Conservation (phyloP, 2,797 vertebrate genomes). For the Diplodus sargus region DNA sequence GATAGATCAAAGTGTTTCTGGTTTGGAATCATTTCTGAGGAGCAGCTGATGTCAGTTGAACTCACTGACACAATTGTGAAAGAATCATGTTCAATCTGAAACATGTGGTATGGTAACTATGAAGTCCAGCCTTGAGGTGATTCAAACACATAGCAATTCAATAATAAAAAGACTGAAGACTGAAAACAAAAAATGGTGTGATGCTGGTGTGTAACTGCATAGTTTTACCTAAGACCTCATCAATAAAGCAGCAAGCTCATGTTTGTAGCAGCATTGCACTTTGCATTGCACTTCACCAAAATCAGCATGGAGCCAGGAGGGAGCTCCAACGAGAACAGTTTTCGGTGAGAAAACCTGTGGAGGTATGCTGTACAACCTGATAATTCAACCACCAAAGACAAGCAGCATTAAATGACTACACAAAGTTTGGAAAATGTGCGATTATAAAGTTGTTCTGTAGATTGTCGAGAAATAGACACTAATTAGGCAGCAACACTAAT, state of each 20-base stretch:
- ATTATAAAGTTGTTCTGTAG: constrained; percentile 15
- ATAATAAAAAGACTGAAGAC: constrained; percentile 13
- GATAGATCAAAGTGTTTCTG: background rate
- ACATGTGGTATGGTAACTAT: background rate
- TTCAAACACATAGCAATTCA: constrained; percentile 30
- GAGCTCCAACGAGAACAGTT: constrained; percentile 29
- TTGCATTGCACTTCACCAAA: constrained; percentile 54
- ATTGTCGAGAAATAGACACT: constrained; percentile 27
- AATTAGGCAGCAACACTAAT: constrained; percentile 13
- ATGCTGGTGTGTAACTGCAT: constrained; percentile 41
- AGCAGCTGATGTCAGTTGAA: constrained; percentile 35
- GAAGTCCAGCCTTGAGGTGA: constrained; percentile 33
- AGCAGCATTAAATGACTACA: constrained; percentile 29
- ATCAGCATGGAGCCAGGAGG: constrained; percentile 29
- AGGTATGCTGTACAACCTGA: constrained; percentile 40
- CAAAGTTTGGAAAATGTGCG: constrained; percentile 9
- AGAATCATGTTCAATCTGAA: constrained; percentile 3
- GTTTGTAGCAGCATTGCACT: constrained; percentile 43
- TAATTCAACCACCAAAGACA: constrained; percentile 8
- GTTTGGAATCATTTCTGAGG: constrained; percentile 20
- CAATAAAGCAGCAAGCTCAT: constrained; percentile 14
- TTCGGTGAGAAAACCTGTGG: constrained; percentile 29
- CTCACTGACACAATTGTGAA: constrained; percentile 20
- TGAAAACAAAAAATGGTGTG: background rate
- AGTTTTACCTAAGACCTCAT: constrained; percentile 30